Conservation (phyloP, 2,113 vertebrate genomes). For the Platycercus adscitus region DNA sequence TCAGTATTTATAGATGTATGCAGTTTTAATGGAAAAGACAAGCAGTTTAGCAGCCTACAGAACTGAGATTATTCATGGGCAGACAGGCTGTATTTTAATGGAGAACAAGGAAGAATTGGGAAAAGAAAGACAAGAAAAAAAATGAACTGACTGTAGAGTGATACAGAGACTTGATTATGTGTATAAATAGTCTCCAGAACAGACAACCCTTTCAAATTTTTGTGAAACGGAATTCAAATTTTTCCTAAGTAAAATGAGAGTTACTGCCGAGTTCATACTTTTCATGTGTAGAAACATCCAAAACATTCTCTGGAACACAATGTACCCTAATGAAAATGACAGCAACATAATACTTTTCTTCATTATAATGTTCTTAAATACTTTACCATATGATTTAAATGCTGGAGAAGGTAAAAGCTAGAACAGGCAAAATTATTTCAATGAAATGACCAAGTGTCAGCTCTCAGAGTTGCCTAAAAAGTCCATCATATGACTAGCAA, state of each 20-base stretch:
- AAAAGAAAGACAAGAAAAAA: neutral
- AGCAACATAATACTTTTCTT: neutral
- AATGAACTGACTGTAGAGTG: neutral
- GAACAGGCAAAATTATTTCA: neutral
- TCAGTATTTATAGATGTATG: neutral
- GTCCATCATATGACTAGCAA: neutral
- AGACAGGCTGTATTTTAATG: neutral
- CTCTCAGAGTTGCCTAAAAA: neutral
- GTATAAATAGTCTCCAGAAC: neutral
- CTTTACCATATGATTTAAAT: neutral
- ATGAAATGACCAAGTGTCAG: neutral
- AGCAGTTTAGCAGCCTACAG: neutral
- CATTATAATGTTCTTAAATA: neutral
- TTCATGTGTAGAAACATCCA: neutral
- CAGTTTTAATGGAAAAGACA: neutral
- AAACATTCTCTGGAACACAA: neutral
- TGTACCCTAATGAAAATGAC: neutral
- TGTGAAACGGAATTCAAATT: neutral
- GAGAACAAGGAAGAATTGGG: neutral
- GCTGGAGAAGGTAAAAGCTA: neutral
- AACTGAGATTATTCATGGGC: neutral
- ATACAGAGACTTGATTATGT: conserved; percentile 38
- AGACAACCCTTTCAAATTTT: conserved; percentile 16
- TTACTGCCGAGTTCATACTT: neutral
- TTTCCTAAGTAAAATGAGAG: neutral